A percentile compares a stretch with the other conserved stretches of the same genome.
phyloP scores from a whole-genome alignment of 1,140 invertebrate species.

The Drosophila mayri region DNA sequence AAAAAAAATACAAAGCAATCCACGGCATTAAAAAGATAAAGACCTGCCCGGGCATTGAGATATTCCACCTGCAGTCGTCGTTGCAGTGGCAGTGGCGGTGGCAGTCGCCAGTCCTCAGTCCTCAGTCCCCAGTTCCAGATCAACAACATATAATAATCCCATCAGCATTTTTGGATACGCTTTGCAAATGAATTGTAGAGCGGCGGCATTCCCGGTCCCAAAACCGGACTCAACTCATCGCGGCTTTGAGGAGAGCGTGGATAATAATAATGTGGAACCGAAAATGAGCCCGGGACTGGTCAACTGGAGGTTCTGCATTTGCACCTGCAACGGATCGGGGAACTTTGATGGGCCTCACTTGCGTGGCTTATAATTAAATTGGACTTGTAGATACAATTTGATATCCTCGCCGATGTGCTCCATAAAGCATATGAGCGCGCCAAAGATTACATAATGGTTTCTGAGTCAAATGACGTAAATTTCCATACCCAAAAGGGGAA shows the following conservation, averaged over 20 bases:
- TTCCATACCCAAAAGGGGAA: slow-evolving; percentile 33
- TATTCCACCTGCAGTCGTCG: slow-evolving; percentile 77
- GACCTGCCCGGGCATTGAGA: slow-evolving; percentile 54
- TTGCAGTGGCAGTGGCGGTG: slow-evolving; percentile 9
- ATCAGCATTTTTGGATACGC: slow-evolving; percentile 83
- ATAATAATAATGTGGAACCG: slow-evolving; percentile 83
- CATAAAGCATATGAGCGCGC: slow-evolving; percentile 68
- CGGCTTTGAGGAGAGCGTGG: slow-evolving; percentile 54
- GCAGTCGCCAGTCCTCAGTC: too few relatives aligned
- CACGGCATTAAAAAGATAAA: slow-evolving; percentile 76
- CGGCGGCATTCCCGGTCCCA: slow-evolving; percentile 46
- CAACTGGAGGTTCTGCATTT: slow-evolving; percentile 64
- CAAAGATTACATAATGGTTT: slow-evolving; percentile 63
- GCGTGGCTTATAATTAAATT: slow-evolving; percentile 81
- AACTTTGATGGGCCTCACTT: slow-evolving; percentile 67
- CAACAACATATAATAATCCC: slow-evolving; percentile 82
- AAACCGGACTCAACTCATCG: slow-evolving; percentile 41
- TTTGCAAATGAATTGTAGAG: slow-evolving; percentile 81
- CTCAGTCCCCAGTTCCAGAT: slow-evolving; percentile 40
- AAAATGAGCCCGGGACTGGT: slow-evolving; percentile 66
- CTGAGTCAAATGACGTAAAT: slow-evolving; percentile 33
- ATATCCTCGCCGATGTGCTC: slow-evolving; percentile 65
- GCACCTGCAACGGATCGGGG: slow-evolving; percentile 65
- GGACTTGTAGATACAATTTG: slow-evolving; percentile 79
- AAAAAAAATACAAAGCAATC: slow-evolving; percentile 63